Base-by-base conservation (phyloP, 2,888 invertebrate genomes). In the Teinopalpus imperialis region DNA sequence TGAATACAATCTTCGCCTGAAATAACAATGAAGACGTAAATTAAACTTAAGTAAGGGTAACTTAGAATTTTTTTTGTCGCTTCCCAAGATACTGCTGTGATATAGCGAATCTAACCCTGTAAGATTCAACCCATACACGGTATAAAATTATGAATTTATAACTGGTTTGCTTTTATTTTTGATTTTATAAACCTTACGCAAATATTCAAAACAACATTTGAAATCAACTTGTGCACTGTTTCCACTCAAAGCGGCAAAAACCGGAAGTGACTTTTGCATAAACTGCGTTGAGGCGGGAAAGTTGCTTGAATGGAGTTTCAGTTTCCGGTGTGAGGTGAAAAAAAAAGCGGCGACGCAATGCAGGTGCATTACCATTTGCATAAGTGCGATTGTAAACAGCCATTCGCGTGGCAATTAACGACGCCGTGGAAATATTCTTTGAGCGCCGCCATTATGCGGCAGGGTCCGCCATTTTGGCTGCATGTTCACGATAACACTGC, bases 331-430 rank as follows among this genome's bases (percentile, higher is more conserved):
- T 5, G 14, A 43, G 18, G 18, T 20, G 20, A 13, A 13, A 34
- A 42, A 42, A 34, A 43, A n/a, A 2, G 34, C 26, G 13, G 42
- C 23, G 31, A 26, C 39, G 39, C 39, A 45, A 26, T 40, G 45
- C 39, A 27, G 45, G 21, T 34, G 27, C 23, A 27, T 37, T 43
- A 27, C 16, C 26, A 37, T 44, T 44, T 45, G 37, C 44, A 45
- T 37, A 39, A 45, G 39, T 43, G 32, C 43, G 43, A 43, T 21
- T 27, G 44, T 37, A 31, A 44, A 44, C 44, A 39, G 20, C 30
- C 21, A 1, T 8, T 10, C 26, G 37, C 37, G 34, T 32, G 39
- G 26, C 44, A 44, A 39, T 45, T 31, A 32, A 39, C 39, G 14
- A 12, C 26, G 26, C 8, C 8, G 2, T 16, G 43, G 21, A n/a